Conservation (phyloP, 2,113 vertebrate genomes). For the Mormoops blainvillei region DNA sequence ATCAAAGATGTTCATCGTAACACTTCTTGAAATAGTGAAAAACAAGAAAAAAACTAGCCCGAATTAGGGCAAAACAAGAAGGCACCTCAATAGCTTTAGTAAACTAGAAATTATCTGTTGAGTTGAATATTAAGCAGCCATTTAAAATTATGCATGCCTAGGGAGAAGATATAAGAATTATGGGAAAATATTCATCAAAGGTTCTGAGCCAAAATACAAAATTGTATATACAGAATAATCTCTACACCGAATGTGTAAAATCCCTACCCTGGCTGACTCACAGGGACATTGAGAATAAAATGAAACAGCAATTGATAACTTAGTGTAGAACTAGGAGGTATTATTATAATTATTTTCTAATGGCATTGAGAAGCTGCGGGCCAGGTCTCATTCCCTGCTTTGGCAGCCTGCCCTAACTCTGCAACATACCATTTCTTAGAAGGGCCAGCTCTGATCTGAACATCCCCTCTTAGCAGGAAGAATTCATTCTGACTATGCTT, state of each 20-base stretch:
- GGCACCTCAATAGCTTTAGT: neutral
- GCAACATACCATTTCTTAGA: conserved; percentile 1
- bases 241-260: neutral
- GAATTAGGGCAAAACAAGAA: neutral
- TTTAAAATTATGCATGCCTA: neutral
- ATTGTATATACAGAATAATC: neutral
- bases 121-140: neutral
- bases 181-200: neutral
- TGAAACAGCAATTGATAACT: neutral
- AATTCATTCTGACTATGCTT: neutral
- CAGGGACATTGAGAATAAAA: neutral
- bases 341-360: neutral
- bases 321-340: neutral
- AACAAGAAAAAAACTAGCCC: neutral
- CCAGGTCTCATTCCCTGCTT: neutral
- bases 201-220: neutral
- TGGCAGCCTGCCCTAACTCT: conserved; percentile 22
- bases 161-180: neutral
- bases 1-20: neutral
- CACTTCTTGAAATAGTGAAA: neutral
- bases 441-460: neutral
- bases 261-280: neutral
- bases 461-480: neutral
- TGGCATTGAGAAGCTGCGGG: conserved; percentile 14
- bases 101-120: neutral